Evolutionary conservation across 2,888 invertebrate species (phyloP), one percentile per base, ranked within the genome.

Genomic region (Tolmerus cingulatus): DNA sequence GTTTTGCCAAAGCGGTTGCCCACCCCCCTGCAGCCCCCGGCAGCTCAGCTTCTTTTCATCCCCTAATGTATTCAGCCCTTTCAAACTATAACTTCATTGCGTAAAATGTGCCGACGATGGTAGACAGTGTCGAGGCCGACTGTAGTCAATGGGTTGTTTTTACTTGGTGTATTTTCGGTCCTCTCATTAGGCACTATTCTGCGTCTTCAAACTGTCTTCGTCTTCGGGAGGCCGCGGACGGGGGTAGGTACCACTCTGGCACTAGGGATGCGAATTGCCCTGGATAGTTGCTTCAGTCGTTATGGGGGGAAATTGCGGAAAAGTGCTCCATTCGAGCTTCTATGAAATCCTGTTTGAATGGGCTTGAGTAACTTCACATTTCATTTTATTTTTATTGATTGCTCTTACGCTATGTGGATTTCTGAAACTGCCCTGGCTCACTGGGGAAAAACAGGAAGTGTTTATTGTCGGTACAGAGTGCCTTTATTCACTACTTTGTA

Each of bases 1-100:
- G 79, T 79, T 79, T 46, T 51, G 30, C 16, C 19, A 27, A 79
- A 27, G 66, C 23, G 66, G 9, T 76, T 12, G 34, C 30, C 74
- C 43, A n/a, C 19, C 43, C 66, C 74, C 12, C 66, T 27, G 30
- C 9, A 37, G 9, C 1, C 40, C 43, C 43, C 43, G 34, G 34
- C 34, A 34, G 1, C 34, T 34, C 34, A 16, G 30, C 82, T 82
- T 30, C 82, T 82, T 57, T 78, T 66, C 37, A 57, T 66, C 66
- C 82, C 37, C 57, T 82, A 82, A 82, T 82, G 82, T 82, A 82
- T 82, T 82, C 82, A n/a, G 82, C 5, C 57, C 57, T 57, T 37
- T 66, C 57, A 57, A 82, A 82, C 82, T 82, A 82, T 82, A 82
- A 82, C 82, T 82, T 34, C 57, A 82, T 82, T 82, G 82, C 57